These are phyloP conservation scores for Pseudoatta argentina DNA, from an alignment of 1,140 invertebrate species.

Conservation along the genomic window DNA sequence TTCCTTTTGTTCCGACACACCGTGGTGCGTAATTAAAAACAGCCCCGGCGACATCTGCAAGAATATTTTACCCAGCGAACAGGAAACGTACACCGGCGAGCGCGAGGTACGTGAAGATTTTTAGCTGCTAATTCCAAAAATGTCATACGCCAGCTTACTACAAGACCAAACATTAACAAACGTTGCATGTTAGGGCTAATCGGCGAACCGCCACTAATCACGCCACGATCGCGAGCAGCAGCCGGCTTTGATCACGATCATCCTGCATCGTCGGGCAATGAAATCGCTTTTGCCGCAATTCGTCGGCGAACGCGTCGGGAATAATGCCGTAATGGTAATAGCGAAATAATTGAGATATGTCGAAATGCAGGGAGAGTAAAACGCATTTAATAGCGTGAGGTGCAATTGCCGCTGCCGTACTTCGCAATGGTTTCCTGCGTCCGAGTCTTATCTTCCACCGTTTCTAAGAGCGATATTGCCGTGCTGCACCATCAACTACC, in stretches of 20 bases:
- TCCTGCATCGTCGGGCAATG: slow-evolving; percentile 38
- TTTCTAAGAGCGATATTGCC: not conserved
- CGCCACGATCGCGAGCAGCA: not conserved
- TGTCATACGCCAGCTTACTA: slow-evolving; percentile 1
- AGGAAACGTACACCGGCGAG: not conserved
- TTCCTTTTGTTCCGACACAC: slow-evolving; percentile 40
- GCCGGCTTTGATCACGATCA: slow-evolving; percentile 35
- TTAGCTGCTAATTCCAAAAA: slow-evolving; percentile 14
- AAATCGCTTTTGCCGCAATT: slow-evolving; percentile 52
- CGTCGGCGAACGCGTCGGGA: slow-evolving; percentile 15
- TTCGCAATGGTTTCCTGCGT: slow-evolving; percentile 38
- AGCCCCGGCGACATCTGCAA: slow-evolving; percentile 57
- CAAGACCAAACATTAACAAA: slow-evolving; percentile 8
- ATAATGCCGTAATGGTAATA: slow-evolving; percentile 48
- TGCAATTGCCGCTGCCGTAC: slow-evolving; percentile 45
- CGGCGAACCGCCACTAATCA: slow-evolving; percentile 47
- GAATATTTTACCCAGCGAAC: slow-evolving; percentile 68
- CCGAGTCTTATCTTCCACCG: slow-evolving; percentile 41
- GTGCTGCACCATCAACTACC: slow-evolving; percentile 13
- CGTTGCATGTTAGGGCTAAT: slow-evolving; percentile 14
- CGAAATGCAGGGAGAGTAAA: slow-evolving; percentile 20
- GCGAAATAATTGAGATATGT: slow-evolving; percentile 59
- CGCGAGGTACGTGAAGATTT: slow-evolving; percentile 9
- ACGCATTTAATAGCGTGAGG: slow-evolving; percentile 36
- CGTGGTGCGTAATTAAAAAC: slow-evolving; percentile 75